A percentile compares a stretch with the other conserved stretches of the same genome.
phyloP scores from a whole-genome alignment of 2,113 vertebrate genomes.

The Amphiprion ocellaris region DNA sequence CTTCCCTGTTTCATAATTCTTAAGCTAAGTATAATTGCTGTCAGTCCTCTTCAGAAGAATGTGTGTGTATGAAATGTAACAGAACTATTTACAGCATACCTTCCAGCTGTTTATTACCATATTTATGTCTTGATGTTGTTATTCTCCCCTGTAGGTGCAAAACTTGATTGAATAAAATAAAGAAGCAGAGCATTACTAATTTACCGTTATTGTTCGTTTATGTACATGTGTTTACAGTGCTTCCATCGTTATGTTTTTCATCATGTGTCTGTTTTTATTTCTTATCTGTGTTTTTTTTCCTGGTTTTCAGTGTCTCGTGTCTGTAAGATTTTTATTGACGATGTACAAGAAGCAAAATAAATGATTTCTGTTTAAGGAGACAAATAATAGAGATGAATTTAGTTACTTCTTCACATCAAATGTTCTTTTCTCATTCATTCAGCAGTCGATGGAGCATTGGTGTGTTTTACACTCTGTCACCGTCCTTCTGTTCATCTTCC shows the following conservation, averaged over 20 bases:
- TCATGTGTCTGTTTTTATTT: constrained; percentile 29
- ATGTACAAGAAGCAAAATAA: constrained; percentile 72
- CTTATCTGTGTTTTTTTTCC: constrained; percentile 14
- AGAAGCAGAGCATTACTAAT: constrained; percentile 48
- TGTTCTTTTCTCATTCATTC: constrained; percentile 21
- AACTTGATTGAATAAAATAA: constrained; percentile 37
- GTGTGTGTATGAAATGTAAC: constrained; percentile 18
- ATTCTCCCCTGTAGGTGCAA: constrained; percentile 47
- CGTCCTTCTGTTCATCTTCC: constrained; percentile 53
- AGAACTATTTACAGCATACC: constrained; percentile 33
- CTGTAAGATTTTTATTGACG: constrained; percentile 31
- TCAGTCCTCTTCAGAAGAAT: constrained; percentile 37
- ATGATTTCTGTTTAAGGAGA: constrained; percentile 49
- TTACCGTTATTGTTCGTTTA: constrained; percentile 43
- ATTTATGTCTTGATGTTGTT: constrained; percentile 59
- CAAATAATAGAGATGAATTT: constrained; percentile 2
- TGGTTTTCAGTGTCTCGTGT: constrained; percentile 35
- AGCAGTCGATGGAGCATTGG: constrained; percentile 50
- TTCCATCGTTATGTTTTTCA: constrained; percentile 26
- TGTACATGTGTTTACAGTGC: constrained; percentile 52
- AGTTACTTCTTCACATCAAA: constrained; percentile 6
- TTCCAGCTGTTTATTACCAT: constrained; percentile 60
- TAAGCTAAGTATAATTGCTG: constrained; percentile 28
- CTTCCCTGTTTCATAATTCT: constrained; percentile 21
- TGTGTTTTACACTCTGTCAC: constrained; percentile 55